These are phyloP conservation scores for Gastrophryne carolinensis DNA, from an alignment of 2,797 vertebrate species.

Conservation along the genomic window DNA sequence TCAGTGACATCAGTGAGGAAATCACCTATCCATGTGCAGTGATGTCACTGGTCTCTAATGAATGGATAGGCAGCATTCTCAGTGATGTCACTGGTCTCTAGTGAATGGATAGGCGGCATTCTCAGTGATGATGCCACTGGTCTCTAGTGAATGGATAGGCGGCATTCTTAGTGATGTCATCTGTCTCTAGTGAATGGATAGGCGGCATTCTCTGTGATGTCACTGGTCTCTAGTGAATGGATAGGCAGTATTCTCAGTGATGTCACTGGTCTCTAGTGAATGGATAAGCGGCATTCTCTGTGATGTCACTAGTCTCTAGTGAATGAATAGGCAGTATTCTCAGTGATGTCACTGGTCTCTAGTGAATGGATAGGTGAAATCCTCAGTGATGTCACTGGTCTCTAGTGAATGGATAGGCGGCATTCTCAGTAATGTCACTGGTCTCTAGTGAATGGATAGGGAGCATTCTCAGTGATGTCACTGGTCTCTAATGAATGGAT, in stretches of 20 bases:
- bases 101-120: background rate
- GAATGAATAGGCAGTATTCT: too few relatives aligned
- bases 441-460: background rate
- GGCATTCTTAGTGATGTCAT: background rate
- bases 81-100: background rate
- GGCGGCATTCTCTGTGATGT: background rate
- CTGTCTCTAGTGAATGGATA: background rate
- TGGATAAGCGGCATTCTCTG: background rate
- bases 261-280: background rate
- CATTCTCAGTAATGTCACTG: background rate
- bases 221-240: background rate
- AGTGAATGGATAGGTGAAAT: background rate
- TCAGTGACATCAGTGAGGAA: too few relatives aligned
- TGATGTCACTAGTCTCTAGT: background rate
- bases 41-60: background rate
- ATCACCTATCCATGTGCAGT: background rate
- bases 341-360: background rate
- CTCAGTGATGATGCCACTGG: background rate
- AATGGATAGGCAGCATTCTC: background rate
- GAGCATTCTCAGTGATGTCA: background rate
- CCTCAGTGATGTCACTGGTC: background rate
- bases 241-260: background rate
- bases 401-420: background rate
- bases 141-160: background rate
- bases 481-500: background rate